Conservation (phyloP, 1,140 invertebrate genomes). For the Anadara kagoshimensis region DNA sequence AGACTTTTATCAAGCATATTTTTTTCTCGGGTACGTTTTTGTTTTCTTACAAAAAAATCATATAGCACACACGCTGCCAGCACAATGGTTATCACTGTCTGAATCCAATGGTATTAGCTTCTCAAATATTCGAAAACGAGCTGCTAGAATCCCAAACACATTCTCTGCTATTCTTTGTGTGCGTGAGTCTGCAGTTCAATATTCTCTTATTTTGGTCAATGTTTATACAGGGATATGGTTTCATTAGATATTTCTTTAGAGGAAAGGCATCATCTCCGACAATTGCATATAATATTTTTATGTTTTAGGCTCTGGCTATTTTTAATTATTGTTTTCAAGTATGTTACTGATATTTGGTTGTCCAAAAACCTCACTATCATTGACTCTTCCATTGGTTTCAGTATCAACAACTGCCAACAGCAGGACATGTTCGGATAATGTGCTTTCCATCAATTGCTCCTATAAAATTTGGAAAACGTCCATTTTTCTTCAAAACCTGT, state of each 20-base stretch:
- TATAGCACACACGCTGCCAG: slow-evolving; percentile 17
- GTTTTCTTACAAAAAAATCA: slow-evolving; percentile 15
- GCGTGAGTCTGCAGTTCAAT: slow-evolving; percentile 73
- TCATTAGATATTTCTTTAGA: slow-evolving; percentile 69
- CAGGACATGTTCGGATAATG: slow-evolving; percentile 63
- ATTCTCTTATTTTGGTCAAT: slow-evolving; percentile 66
- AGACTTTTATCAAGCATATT: background rate
- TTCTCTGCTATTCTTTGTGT: slow-evolving; percentile 54
- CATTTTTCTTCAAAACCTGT: slow-evolving; percentile 66
- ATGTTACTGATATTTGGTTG: background rate
- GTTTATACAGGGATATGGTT: slow-evolving; percentile 69
- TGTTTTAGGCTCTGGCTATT: slow-evolving; percentile 15
- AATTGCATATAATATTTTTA: slow-evolving; percentile 68
- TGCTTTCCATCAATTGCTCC: slow-evolving; percentile 74
- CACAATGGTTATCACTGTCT: slow-evolving; percentile 3
- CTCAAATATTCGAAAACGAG: slow-evolving; percentile 32
- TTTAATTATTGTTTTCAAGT: background rate
- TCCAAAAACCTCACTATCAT: slow-evolving; percentile 21
- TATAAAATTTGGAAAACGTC: slow-evolving; percentile 71
- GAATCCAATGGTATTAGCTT: slow-evolving; percentile 4
- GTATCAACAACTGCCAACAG: slow-evolving; percentile 69
- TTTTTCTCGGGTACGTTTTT: background rate
- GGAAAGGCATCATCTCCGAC: slow-evolving; percentile 76
- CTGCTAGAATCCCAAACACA: slow-evolving; percentile 40
- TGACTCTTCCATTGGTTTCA: slow-evolving; percentile 36